phyloP scores from a whole-genome alignment of 2,888 invertebrate species.

The Cephus nigrinus region DNA sequence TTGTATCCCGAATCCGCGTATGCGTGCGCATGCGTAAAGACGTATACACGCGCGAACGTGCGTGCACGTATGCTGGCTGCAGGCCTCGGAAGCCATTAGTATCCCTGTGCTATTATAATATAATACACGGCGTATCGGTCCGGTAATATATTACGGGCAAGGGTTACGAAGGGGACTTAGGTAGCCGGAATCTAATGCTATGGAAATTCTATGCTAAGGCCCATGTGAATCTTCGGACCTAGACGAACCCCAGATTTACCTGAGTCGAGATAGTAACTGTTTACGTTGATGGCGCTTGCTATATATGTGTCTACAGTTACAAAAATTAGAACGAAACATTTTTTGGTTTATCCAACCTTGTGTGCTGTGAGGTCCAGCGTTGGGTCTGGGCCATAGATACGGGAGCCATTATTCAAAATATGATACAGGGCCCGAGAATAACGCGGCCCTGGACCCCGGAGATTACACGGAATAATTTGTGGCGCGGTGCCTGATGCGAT shows the following conservation, averaged over 20 bases:
- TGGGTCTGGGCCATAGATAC: not conserved
- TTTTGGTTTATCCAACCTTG: not conserved
- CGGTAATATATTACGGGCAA: conserved; percentile 49
- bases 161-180: conserved; percentile 29
- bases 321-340: not conserved
- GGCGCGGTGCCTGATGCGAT: conserved; percentile 58
- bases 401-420: not conserved
- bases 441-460: conserved; percentile 29
- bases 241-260: not conserved
- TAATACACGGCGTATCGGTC: conserved; percentile 48
- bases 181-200: conserved; percentile 42
- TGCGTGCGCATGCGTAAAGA: conserved; percentile 23
- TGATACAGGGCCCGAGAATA: not conserved
- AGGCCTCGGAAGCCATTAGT: conserved; percentile 48
- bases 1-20: conserved; percentile 42
- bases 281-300: not conserved
- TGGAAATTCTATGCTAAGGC: conserved; percentile 42
- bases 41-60: conserved; percentile 15
- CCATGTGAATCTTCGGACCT: conserved; percentile 8
- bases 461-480: conserved; percentile 62
- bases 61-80: not conserved
- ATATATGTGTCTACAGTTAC: not conserved
- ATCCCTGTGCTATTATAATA: conserved; percentile 48
- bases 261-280: not conserved
- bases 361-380: not conserved